These are phyloP conservation scores for Panopea generosa DNA, from an alignment of 2,888 invertebrate species.

Conservation along the genomic window DNA sequence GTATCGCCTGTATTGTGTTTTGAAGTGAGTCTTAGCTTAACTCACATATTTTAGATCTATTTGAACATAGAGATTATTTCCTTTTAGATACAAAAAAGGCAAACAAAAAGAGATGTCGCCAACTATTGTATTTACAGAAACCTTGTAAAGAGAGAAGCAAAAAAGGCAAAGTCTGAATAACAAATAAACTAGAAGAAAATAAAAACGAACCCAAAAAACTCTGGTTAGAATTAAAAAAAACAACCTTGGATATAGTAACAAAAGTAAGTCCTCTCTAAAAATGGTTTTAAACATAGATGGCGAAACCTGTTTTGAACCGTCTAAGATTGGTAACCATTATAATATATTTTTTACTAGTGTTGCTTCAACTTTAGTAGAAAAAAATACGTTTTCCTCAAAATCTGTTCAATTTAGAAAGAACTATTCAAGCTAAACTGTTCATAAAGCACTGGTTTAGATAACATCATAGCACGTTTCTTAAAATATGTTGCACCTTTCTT, in stretches of 20 bases:
- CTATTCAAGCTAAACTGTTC: too few relatives aligned
- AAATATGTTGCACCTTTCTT: too few relatives aligned
- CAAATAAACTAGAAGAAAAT: too few relatives aligned
- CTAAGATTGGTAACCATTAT: neutral
- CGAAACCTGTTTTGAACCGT: neutral
- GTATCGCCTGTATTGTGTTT: too few relatives aligned
- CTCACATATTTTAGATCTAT: slow-evolving; percentile 1
- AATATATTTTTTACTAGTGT: neutral
- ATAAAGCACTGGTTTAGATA: slow-evolving; percentile 32
- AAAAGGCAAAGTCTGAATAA: slow-evolving; percentile 5
- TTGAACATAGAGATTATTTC: neutral
- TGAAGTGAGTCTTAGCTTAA: slow-evolving; percentile 4
- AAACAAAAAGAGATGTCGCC: neutral
- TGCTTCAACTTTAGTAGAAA: neutral
- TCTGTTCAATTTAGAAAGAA: slow-evolving; percentile 3
- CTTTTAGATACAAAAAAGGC: neutral
- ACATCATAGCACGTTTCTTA: too few relatives aligned
- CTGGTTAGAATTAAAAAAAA: too few relatives aligned
- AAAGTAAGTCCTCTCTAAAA: neutral
- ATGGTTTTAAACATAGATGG: neutral
- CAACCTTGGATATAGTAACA: neutral
- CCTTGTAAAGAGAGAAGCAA: neutral
- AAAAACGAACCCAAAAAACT: too few relatives aligned
- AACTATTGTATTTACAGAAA: slow-evolving; percentile 5
- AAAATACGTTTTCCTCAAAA: neutral